Evolutionary conservation across 92 coral and sea anemone genomes (phyloP).

Genomic region (Heteractis magnifica): DNA sequence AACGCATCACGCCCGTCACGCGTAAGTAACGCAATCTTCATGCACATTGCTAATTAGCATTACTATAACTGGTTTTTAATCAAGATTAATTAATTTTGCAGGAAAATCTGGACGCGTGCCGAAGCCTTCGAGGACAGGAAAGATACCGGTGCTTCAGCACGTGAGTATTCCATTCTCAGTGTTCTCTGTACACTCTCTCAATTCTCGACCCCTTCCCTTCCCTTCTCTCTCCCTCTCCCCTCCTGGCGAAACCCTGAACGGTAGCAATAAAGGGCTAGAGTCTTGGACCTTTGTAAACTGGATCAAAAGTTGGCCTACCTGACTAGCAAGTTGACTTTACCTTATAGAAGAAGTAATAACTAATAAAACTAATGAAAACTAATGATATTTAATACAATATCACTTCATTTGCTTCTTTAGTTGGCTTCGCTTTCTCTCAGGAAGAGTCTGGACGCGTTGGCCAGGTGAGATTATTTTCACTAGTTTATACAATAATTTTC

Average conservation of each 20-base stretch:
- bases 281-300: too few relatives aligned
- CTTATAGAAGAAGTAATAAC: too few relatives aligned
- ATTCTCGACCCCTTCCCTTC: neutral
- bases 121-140: slow-evolving; percentile 75
- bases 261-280: too few relatives aligned
- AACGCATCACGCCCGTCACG: slow-evolving; percentile 74
- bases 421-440: slow-evolving; percentile 98
- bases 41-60: neutral
- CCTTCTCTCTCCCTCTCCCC: neutral
- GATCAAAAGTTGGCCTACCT: too few relatives aligned
- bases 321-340: too few relatives aligned
- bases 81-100: slow-evolving; percentile 8
- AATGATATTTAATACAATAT: neutral
- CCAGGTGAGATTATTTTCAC: slow-evolving; percentile 59
- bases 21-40: slow-evolving; percentile 52
- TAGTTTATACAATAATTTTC: too few relatives aligned
- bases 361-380: too few relatives aligned
- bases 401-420: slow-evolving; percentile 30
- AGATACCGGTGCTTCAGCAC: slow-evolving; percentile 77
- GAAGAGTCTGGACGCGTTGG: slow-evolving; percentile 92
- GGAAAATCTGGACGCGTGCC: slow-evolving; percentile 74
- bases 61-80: neutral
- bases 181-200: neutral
- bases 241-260: too few relatives aligned
- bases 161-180: slow-evolving; percentile 40